Evolutionary conservation across 2,888 invertebrate genomes (phyloP).

Genomic region (Cremastinae sp.): DNA sequence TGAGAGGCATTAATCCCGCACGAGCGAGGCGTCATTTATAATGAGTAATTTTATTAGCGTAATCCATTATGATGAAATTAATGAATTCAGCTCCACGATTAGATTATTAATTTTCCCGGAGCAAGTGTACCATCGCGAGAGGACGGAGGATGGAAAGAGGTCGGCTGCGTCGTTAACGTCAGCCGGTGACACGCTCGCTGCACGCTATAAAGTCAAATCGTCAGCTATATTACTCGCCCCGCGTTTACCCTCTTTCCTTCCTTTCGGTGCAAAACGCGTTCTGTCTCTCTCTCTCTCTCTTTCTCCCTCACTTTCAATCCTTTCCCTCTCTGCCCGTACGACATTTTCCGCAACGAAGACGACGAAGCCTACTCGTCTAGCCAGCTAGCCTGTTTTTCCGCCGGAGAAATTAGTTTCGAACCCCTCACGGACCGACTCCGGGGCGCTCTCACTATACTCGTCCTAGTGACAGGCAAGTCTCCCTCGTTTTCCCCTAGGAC

Average conservation of each 20-base stretch:
- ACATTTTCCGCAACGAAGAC: conserved; percentile 19
- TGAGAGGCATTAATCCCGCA: not conserved
- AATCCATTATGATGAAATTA: conserved; percentile 50
- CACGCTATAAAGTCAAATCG: conserved; percentile 45
- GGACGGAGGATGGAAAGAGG: conserved; percentile 31
- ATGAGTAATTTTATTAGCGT: conserved; percentile 39
- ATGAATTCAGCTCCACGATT: conserved; percentile 51
- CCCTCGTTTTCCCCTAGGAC: conserved; percentile 24
- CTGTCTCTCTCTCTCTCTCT: conserved; percentile 17
- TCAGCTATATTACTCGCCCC: conserved; percentile 37
- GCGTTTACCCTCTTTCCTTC: conserved; percentile 12
- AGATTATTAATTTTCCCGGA: conserved; percentile 54
- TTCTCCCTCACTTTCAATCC: conserved; percentile 21
- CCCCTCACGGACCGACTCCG: conserved; percentile 32
- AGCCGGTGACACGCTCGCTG: conserved; percentile 52
- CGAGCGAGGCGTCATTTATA: conserved; percentile 3
- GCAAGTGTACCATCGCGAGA: conserved; percentile 22
- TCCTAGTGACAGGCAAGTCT: conserved; percentile 4
- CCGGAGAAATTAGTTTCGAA: conserved; percentile 52
- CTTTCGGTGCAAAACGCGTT: not conserved
- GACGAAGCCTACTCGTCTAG: conserved; percentile 15
- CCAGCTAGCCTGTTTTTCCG: conserved; percentile 41
- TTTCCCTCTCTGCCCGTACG: not conserved
- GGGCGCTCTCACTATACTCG: conserved; percentile 6
- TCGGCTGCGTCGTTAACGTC: conserved; percentile 54